These are phyloP conservation scores for Ptiloglossa arizonensis DNA, from an alignment of 1,140 invertebrate genomes.

Conservation along the genomic window DNA sequence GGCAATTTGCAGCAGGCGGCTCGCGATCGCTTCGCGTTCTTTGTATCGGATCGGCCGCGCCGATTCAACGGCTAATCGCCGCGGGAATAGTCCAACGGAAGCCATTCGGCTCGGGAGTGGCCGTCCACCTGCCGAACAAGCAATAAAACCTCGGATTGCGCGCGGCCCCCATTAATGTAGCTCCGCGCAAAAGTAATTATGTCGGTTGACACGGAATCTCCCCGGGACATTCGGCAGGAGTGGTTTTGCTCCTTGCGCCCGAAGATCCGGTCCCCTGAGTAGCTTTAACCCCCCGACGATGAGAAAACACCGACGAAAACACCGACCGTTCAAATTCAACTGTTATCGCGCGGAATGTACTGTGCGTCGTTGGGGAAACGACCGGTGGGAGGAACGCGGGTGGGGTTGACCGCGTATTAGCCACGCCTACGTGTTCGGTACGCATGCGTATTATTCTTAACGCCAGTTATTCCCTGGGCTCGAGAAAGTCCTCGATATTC, in stretches of 20 bases:
- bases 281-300: too few relatives aligned
- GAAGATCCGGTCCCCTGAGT: too few relatives aligned
- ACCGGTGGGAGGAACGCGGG: too few relatives aligned
- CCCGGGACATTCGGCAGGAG: conserved; percentile 67
- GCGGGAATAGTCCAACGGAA: conserved; percentile 42
- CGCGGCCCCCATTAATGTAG: conserved; percentile 70
- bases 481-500: too few relatives aligned
- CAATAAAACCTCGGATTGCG: conserved; percentile 67
- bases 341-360: too few relatives aligned
- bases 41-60: conserved; percentile 48
- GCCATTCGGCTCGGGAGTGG: neutral
- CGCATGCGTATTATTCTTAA: too few relatives aligned
- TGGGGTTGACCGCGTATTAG: too few relatives aligned
- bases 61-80: conserved; percentile 51
- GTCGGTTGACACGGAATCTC: conserved; percentile 71
- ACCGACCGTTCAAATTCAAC: too few relatives aligned
- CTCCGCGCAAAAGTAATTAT: conserved; percentile 75
- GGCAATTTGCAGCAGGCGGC: conserved; percentile 44
- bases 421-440: too few relatives aligned
- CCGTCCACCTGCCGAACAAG: conserved; percentile 70
- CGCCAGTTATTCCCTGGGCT: too few relatives aligned
- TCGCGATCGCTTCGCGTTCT: conserved; percentile 15
- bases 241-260: neutral
- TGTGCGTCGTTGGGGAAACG: too few relatives aligned
- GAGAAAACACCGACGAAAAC: too few relatives aligned